A percentile compares a stretch with the other conserved stretches of the same genome.
These are phyloP conservation scores for Sinopyrophorus schimmeli DNA, from an alignment of 2,888 invertebrate species.

Conservation along the genomic window DNA sequence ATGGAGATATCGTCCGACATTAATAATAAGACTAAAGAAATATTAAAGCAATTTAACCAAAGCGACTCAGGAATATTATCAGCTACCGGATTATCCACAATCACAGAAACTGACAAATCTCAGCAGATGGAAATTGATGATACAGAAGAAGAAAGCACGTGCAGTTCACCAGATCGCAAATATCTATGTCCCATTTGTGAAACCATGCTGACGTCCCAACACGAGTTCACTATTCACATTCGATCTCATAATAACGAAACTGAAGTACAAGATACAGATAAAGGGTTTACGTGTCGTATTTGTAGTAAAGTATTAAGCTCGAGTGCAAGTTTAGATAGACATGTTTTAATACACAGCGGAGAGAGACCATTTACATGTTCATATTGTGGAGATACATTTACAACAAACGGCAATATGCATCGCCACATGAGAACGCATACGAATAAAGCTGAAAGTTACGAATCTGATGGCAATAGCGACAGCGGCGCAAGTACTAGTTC, in stretches of 20 bases:
- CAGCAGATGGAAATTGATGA: slow-evolving; percentile 52
- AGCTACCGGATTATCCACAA: slow-evolving; percentile 41
- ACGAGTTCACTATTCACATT: slow-evolving; percentile 72
- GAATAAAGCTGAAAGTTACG: slow-evolving; percentile 61
- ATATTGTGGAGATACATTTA: slow-evolving; percentile 78
- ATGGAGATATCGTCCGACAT: slow-evolving; percentile 45
- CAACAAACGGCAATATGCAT: slow-evolving; percentile 86
- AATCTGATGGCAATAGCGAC: slow-evolving; percentile 62
- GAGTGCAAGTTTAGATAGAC: slow-evolving; percentile 76
- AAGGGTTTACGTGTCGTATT: slow-evolving; percentile 64
- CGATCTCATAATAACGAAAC: slow-evolving; percentile 65
- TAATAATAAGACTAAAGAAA: slow-evolving; percentile 33
- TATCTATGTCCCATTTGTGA: slow-evolving; percentile 70
- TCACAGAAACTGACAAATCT: slow-evolving; percentile 32
- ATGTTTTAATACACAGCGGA: slow-evolving; percentile 78
- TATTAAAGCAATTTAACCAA: slow-evolving; percentile 41
- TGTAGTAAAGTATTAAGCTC: slow-evolving; percentile 76
- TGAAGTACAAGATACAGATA: slow-evolving; percentile 52
- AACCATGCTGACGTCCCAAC: slow-evolving; percentile 62
- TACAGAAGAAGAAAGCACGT: slow-evolving; percentile 62
- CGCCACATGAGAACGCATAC: slow-evolving; percentile 77
- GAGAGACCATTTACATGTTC: slow-evolving; percentile 80
- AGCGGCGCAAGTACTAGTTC: slow-evolving; percentile 52
- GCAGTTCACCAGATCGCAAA: slow-evolving; percentile 55
- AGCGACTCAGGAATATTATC: slow-evolving; percentile 54